These are phyloP conservation scores for Bombylius major DNA, from an alignment of 2,888 invertebrate genomes.

Conservation along the genomic window DNA sequence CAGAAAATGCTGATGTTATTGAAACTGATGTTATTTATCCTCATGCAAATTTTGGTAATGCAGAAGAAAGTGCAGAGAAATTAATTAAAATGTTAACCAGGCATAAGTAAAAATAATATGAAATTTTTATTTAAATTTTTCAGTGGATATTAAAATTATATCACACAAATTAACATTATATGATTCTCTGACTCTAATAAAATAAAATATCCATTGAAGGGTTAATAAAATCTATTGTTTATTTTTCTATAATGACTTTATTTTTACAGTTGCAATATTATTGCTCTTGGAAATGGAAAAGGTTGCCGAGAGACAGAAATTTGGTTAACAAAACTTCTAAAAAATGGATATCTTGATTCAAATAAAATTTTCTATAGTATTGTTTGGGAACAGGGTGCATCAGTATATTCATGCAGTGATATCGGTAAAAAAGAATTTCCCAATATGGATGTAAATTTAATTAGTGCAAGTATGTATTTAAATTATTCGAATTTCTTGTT, in stretches of 20 bases:
- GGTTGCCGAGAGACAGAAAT: conserved; percentile 80
- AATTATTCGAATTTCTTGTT: conserved; percentile 6
- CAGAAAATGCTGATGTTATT: conserved; percentile 55
- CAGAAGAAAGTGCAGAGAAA: conserved; percentile 20
- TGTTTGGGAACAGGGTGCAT: conserved; percentile 83
- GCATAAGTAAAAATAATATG: conserved; percentile 38
- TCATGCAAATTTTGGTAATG: conserved; percentile 35
- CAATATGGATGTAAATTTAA: conserved; percentile 66
- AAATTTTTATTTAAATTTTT: not conserved
- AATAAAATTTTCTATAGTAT: conserved; percentile 55
- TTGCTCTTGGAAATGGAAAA: conserved; percentile 84
- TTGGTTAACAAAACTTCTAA: conserved; percentile 51
- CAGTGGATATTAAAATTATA: not conserved
- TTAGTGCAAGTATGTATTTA: conserved; percentile 50
- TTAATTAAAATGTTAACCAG: conserved; percentile 42
- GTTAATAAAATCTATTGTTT: not conserved
- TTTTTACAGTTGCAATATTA: conserved; percentile 52
- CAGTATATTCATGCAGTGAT: conserved; percentile 79
- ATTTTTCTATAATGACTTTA: not conserved
- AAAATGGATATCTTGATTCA: conserved; percentile 41
- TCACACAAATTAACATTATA: not conserved
- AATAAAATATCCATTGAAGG: too few relatives aligned
- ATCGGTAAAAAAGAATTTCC: conserved; percentile 80
- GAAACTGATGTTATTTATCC: conserved; percentile 59
- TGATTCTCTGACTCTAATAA: too few relatives aligned